phyloP scores from a whole-genome alignment of 2,113 vertebrate species.

The Erinaceus europaeus region DNA sequence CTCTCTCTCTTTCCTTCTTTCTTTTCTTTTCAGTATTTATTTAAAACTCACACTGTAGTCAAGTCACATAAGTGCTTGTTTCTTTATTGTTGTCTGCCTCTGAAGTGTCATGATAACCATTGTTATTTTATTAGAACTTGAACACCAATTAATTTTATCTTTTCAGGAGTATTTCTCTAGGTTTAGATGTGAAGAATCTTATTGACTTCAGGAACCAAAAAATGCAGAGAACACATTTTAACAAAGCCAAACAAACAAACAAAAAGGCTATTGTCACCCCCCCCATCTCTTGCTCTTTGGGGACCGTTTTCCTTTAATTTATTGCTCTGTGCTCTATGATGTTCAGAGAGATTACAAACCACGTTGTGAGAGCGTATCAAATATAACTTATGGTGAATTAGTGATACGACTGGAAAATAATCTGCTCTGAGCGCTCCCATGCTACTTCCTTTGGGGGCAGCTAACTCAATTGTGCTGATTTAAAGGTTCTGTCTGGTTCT shows the following conservation, averaged over 20 bases:
- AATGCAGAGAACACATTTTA: not conserved
- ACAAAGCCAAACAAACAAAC: not conserved
- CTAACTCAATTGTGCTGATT: constrained; percentile 87
- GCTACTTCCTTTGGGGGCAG: constrained; percentile 82
- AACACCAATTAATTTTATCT: not conserved
- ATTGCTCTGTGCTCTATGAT: constrained; percentile 61
- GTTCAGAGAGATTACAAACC: constrained; percentile 60
- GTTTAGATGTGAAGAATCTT: not conserved
- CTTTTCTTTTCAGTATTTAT: too few relatives aligned
- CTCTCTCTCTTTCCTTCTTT: too few relatives aligned
- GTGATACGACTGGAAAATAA: constrained; percentile 81
- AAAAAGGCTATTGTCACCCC: not conserved
- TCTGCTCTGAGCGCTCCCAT: constrained; percentile 84
- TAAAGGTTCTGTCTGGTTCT: constrained; percentile 89
- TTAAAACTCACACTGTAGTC: too few relatives aligned
- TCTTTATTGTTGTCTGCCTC: too few relatives aligned
- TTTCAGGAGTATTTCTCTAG: not conserved
- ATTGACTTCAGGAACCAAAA: not conserved
- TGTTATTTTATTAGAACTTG: not conserved
- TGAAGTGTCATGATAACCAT: not conserved
- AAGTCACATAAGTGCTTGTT: too few relatives aligned
- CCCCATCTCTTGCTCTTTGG: constrained; percentile 6
- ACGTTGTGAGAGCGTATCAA: constrained; percentile 74
- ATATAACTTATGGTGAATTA: constrained; percentile 82
- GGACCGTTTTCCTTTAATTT: constrained; percentile 65